Conservation (phyloP, 1,140 invertebrate species). For the Ceratosolen fusciceps region DNA sequence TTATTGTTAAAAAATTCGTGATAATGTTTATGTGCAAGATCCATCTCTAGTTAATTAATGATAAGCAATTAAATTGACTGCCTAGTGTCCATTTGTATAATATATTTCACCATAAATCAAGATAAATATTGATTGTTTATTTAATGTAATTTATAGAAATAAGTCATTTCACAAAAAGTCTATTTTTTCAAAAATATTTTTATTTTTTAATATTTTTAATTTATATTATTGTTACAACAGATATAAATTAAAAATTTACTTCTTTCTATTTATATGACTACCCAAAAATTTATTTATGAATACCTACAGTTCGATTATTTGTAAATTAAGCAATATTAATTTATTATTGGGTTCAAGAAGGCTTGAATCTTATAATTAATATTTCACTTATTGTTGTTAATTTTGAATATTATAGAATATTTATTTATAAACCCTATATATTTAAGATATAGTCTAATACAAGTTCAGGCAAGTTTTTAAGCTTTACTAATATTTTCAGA, state of each 20-base stretch:
- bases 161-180: slow-evolving; percentile 2
- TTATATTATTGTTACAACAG: slow-evolving; percentile 6
- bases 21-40: slow-evolving; percentile 31
- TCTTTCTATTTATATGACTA: background rate
- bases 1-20: slow-evolving; percentile 45
- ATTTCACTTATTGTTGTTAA: background rate
- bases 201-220: slow-evolving; percentile 2
- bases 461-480: background rate
- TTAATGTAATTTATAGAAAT: slow-evolving; percentile 21
- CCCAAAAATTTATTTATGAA: background rate
- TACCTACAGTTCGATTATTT: background rate
- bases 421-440: background rate
- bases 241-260: slow-evolving; percentile 8
- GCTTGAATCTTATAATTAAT: background rate
- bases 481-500: background rate
- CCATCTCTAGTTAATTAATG: slow-evolving; percentile 17
- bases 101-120: slow-evolving; percentile 30
- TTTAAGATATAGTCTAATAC: background rate
- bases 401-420: too few species aligned
- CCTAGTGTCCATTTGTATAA: slow-evolving; percentile 29
- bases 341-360: background rate
- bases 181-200: slow-evolving; percentile 5
- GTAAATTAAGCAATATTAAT: background rate
- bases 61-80: slow-evolving; percentile 20
- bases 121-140: slow-evolving; percentile 17